These are phyloP conservation scores for Desmodus rotundus DNA, from an alignment of 2,113 vertebrate genomes.

Conservation along the genomic window DNA sequence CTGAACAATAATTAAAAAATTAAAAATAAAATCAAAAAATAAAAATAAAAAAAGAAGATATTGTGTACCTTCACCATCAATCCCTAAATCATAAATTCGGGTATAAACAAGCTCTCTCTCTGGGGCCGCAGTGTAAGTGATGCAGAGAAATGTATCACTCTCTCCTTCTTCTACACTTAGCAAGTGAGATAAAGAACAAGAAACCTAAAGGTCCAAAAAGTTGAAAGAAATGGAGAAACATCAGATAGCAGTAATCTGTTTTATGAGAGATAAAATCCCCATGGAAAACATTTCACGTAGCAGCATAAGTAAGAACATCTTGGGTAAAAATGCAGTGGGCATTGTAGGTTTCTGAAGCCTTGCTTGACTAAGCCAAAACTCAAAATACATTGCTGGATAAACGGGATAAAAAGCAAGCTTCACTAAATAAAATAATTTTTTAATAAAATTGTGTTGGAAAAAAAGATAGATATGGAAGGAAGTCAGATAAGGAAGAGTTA, in stretches of 20 bases:
- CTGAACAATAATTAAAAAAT: no score
- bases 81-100: background rate
- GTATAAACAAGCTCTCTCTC: background rate
- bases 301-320: background rate
- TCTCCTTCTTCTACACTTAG: background rate
- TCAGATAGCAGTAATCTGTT: background rate
- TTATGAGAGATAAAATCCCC: background rate
- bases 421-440: background rate
- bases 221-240: background rate
- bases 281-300: background rate
- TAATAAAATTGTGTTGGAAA: background rate
- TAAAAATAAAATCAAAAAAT: no score
- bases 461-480: background rate
- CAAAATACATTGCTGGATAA: background rate
- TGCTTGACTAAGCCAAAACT: background rate
- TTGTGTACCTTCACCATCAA: background rate
- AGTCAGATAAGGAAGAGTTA: background rate
- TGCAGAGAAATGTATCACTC: background rate
- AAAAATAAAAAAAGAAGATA: background rate
- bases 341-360: background rate
- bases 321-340: background rate
- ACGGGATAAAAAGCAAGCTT: background rate
- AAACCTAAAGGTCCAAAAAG: background rate
- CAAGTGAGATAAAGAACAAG: background rate
- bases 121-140: background rate